A percentile compares a stretch with the other conserved stretches of the same genome.
These are phyloP conservation scores for Platycnemis pennipes DNA, from an alignment of 2,888 invertebrate species.

Conservation along the genomic window DNA sequence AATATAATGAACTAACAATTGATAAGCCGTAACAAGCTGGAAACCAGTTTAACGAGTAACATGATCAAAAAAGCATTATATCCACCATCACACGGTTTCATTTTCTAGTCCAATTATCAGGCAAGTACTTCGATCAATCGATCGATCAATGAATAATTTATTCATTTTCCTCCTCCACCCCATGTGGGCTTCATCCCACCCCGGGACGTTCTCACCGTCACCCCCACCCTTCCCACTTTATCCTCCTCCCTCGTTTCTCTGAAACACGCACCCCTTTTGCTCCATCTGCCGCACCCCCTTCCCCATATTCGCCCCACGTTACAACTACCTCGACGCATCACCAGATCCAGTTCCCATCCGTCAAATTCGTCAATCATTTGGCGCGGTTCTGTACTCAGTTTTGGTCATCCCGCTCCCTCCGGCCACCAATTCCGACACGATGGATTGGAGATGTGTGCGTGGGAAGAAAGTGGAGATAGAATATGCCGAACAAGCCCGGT, in stretches of 20 bases:
- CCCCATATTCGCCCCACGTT: not conserved
- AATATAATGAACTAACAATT: too few species aligned
- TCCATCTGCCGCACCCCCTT: not conserved
- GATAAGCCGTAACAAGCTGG: too few species aligned
- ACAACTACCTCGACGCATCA: not conserved
- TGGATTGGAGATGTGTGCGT: not conserved
- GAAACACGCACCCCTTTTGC: too few species aligned
- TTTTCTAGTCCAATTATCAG: not conserved
- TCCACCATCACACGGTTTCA: not conserved
- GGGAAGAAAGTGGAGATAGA: not conserved
- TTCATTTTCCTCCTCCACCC: not conserved
- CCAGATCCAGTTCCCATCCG: not conserved
- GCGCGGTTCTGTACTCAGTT: not conserved
- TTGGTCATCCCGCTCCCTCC: not conserved
- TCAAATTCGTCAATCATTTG: not conserved
- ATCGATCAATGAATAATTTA: not conserved
- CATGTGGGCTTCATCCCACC: not conserved
- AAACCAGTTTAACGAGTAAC: not conserved
- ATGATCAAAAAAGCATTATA: not conserved
- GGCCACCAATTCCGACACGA: conserved; percentile 13
- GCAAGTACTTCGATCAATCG: not conserved
- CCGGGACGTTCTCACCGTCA: not conserved
- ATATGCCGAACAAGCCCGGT: not conserved
- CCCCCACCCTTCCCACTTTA: too few species aligned
- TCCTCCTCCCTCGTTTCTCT: not conserved